phyloP scores from a whole-genome alignment of 2,113 vertebrate species.

The Seriola quinqueradiata region DNA sequence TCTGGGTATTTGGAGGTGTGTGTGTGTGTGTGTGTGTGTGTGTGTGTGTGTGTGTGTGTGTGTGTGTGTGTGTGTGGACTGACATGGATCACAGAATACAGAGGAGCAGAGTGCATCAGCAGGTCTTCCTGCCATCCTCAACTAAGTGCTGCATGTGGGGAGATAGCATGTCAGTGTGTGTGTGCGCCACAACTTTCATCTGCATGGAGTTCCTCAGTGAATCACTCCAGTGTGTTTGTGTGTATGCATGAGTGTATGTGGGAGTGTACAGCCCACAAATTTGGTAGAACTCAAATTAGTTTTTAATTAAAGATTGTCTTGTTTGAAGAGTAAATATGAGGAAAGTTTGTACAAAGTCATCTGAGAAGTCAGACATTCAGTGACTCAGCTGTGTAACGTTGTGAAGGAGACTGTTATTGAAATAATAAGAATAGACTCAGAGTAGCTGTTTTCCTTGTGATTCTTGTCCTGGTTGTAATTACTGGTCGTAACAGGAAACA shows the following conservation, averaged over 20 bases:
- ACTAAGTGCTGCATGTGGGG: slow-evolving; percentile 11
- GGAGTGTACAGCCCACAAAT: not conserved
- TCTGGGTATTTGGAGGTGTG: slow-evolving; percentile 23
- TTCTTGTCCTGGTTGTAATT: no score
- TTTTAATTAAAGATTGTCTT: slow-evolving; percentile 40
- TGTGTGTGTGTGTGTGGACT: slow-evolving; percentile 26
- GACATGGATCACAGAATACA: slow-evolving; percentile 68
- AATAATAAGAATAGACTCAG: not conserved
- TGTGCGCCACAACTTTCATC: slow-evolving; percentile 26
- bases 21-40: slow-evolving; percentile 2
- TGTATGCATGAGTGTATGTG: not conserved
- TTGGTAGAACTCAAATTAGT: not conserved
- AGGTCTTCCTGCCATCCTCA: slow-evolving; percentile 37
- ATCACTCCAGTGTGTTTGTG: slow-evolving; percentile 11
- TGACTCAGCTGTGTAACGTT: not conserved
- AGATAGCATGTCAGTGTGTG: slow-evolving; percentile 44
- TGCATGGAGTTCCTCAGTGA: slow-evolving; percentile 23
- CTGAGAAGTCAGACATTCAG: not conserved
- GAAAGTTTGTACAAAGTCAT: not conserved
- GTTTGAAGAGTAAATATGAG: slow-evolving; percentile 9
- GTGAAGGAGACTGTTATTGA: not conserved
- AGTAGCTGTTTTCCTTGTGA: not conserved
- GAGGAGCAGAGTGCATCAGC: slow-evolving; percentile 48
- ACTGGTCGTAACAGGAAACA: no score
- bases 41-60: slow-evolving; percentile 37